Conservation (phyloP, 2,797 vertebrate species). For the Euphonia xanthogaster region DNA sequence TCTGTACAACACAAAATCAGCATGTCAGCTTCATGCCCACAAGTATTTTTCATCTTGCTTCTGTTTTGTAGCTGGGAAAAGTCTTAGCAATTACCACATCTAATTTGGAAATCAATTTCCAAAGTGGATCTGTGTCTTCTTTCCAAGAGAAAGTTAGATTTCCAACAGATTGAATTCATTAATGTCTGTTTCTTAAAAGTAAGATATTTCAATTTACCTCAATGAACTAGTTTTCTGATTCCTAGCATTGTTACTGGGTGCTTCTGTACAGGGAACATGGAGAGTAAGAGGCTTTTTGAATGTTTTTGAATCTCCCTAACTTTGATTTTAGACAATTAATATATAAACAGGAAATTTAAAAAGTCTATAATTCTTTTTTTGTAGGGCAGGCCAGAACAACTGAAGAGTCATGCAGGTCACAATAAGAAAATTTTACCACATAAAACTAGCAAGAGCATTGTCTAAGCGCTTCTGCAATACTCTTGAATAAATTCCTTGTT, state of each 20-base stretch:
- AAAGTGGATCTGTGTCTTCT: neutral
- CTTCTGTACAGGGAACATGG: neutral
- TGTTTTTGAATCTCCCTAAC: neutral
- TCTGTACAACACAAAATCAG: neutral
- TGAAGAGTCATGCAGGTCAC: neutral
- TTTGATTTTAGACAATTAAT: neutral
- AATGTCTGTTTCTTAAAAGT: neutral
- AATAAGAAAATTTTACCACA: neutral
- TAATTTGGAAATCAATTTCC: neutral
- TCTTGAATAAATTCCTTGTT: neutral
- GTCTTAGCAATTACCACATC: neutral
- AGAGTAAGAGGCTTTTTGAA: neutral
- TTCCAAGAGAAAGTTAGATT: neutral
- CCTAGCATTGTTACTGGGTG: neutral
- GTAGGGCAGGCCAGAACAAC: neutral
- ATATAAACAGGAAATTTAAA: neutral
- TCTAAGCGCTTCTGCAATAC: neutral
- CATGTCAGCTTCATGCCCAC: accelerated
- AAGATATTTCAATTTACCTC: neutral
- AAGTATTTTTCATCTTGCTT: neutral
- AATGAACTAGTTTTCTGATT: neutral
- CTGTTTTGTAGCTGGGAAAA: neutral
- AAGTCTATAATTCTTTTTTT: neutral
- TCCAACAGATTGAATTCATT: neutral
- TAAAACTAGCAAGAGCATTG: neutral